Percentiles rank a stretch among this genome's conserved stretches.
Evolutionary conservation across 2,797 vertebrate genomes (phyloP).

Genomic region (Artibeus lituratus): DNA sequence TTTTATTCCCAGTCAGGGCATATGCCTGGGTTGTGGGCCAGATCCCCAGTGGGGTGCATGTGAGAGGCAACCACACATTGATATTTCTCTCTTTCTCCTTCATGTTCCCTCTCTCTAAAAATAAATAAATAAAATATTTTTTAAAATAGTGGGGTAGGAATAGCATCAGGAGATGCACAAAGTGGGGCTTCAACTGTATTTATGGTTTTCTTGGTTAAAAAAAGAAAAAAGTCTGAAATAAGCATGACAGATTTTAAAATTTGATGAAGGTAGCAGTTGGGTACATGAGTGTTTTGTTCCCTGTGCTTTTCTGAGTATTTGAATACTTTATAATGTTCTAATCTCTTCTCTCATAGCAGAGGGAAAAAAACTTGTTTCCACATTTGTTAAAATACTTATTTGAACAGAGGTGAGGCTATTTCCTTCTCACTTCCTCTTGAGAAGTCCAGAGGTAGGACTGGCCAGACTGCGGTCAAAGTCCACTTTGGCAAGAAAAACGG

Average conservation of each 20-base stretch:
- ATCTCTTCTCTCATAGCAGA: background rate
- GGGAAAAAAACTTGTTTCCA: background rate
- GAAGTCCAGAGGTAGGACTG: background rate
- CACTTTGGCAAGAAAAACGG: background rate
- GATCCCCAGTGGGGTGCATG: too few species aligned
- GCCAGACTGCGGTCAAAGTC: background rate
- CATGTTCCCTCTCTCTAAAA: too few species aligned
- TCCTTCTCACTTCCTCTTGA: background rate
- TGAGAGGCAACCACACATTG: too few species aligned
- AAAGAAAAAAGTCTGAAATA: background rate
- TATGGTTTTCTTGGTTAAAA: background rate
- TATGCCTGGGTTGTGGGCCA: too few species aligned
- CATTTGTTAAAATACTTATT: background rate
- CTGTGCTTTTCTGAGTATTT: background rate
- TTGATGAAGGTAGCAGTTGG: background rate
- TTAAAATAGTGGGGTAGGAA: background rate
- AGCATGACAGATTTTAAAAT: background rate
- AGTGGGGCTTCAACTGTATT: background rate
- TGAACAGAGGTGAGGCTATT: background rate
- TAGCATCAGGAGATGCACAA: background rate
- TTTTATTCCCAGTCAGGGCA: too few species aligned
- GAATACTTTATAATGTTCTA: background rate
- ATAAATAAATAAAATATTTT: too few species aligned
- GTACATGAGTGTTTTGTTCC: background rate
- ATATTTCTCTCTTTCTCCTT: too few species aligned